These are phyloP conservation scores for Monochamus alternatus DNA, from an alignment of 2,888 invertebrate genomes.

Conservation along the genomic window DNA sequence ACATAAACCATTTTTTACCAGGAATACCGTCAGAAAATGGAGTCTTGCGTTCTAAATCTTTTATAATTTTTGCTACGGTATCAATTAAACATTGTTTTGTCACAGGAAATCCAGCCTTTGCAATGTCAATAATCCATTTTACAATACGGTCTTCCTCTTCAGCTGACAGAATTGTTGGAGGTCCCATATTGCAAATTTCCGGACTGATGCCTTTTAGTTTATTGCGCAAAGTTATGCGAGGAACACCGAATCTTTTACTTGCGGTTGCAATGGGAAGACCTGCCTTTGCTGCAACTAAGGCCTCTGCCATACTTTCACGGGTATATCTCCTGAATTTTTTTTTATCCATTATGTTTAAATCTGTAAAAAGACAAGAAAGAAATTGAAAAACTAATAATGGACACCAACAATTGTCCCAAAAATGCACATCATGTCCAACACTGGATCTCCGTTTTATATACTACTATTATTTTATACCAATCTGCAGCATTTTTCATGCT, in stretches of 20 bases:
- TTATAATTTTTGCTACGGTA: constrained; percentile 54
- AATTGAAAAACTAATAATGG: no score
- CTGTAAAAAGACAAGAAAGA: not conserved
- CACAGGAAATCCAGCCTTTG: constrained; percentile 40
- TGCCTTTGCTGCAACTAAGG: not conserved
- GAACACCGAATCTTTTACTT: constrained; percentile 24
- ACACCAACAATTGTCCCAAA: no score
- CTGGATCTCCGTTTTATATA: no score
- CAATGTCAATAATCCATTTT: constrained; percentile 33
- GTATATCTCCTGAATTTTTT: not conserved
- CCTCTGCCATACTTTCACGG: not conserved
- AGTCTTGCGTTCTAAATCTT: constrained; percentile 25
- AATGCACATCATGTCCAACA: no score
- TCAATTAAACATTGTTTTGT: constrained; percentile 56
- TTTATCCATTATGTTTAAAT: not conserved
- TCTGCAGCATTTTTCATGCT: no score
- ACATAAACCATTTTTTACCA: constrained; percentile 9
- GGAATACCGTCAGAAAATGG: constrained; percentile 31
- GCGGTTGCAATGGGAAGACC: not conserved
- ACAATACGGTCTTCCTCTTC: constrained; percentile 32
- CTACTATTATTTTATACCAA: no score
- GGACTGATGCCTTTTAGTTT: constrained; percentile 19
- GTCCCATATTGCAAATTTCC: constrained; percentile 36
- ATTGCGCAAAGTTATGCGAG: constrained; percentile 34
- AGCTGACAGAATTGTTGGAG: constrained; percentile 24